phyloP scores from a whole-genome alignment of 2,797 vertebrate genomes.

The Acomys russatus region DNA sequence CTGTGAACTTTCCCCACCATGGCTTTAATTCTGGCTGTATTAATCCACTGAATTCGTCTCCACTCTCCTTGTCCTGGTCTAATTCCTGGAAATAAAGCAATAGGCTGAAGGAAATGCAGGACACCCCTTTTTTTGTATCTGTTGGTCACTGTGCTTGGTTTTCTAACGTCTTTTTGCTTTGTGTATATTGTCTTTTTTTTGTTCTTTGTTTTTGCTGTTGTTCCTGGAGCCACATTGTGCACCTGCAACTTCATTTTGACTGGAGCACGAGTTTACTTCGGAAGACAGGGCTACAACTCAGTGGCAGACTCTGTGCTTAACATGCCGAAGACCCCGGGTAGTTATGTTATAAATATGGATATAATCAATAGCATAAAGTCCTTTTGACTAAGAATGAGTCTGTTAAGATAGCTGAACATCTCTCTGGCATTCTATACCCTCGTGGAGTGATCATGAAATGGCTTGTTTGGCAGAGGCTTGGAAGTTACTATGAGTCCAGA shows the following conservation, averaged over 20 bases:
- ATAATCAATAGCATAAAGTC: not conserved
- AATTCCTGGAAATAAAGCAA: not conserved
- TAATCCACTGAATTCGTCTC: not conserved
- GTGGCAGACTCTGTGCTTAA: not conserved
- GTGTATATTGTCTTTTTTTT: not conserved
- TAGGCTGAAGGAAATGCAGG: not conserved
- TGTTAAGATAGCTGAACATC: not conserved
- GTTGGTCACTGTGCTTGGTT: not conserved
- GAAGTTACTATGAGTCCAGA: not conserved
- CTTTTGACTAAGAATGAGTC: not conserved
- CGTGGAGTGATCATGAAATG: not conserved
- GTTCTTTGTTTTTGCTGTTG: not conserved
- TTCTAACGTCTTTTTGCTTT: not conserved
- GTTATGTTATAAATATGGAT: not conserved
- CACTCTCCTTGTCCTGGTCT: not conserved
- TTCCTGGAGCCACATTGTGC: not conserved
- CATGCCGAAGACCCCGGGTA: not conserved
- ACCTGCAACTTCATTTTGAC: not conserved
- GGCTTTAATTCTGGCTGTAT: not conserved
- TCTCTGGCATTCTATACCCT: not conserved
- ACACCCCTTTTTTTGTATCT: not conserved
- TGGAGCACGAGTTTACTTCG: not conserved
- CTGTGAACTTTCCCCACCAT: not conserved
- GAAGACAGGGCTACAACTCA: not conserved
- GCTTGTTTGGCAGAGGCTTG: constrained; percentile 14